Base-by-base conservation (phyloP, 1,140 invertebrate genomes). In the Coelopa frigida region DNA sequence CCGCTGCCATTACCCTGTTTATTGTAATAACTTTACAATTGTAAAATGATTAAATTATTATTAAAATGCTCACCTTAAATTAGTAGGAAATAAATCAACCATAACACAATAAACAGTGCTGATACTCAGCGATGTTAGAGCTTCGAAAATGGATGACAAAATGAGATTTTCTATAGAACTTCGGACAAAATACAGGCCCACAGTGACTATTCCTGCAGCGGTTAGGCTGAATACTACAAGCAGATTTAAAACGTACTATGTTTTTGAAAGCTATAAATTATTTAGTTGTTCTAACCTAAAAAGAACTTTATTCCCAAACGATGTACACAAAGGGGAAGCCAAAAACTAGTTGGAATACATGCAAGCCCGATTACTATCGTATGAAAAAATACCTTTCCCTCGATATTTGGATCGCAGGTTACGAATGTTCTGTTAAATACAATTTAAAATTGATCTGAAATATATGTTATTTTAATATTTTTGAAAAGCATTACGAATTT, bases 1-100 rank as follows among this genome's bases (percentile, higher is more conserved):
- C 82, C 3, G 83, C 81, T 23, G 83, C 83, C 82, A 86, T 84
- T 58, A 84, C 82, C 71, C 83, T 84, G 62, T 53, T 81, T 84
- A 54, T 21, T 31, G 32, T 22, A 36, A 36, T 2, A 35, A 37
- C 15, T 12, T 15, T 33, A 4, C 31, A 31, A 41, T 23, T 42
- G 33, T 6, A n/a, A 2, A 31, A 31, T 38, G 49, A 39, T 36
- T 41, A 45, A 24, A 33, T 17, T 37, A 27, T 22, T 2, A 39
- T 18, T 39, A 10, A 5, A 39, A 8, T 23, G 4, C 31, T 21
- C 69, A 83, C 83, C 83, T 82, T 54, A 86, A 74, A 73, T 85
- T 84, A 36, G 84, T 86, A 51, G 84, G 84, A 70, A 85, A 86
- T 52, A 85, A 70, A 63, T 86, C 83, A 42, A 85, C 83, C 55